Conservation (phyloP, 1,140 invertebrate genomes). For the Pectinophora gossypiella region DNA sequence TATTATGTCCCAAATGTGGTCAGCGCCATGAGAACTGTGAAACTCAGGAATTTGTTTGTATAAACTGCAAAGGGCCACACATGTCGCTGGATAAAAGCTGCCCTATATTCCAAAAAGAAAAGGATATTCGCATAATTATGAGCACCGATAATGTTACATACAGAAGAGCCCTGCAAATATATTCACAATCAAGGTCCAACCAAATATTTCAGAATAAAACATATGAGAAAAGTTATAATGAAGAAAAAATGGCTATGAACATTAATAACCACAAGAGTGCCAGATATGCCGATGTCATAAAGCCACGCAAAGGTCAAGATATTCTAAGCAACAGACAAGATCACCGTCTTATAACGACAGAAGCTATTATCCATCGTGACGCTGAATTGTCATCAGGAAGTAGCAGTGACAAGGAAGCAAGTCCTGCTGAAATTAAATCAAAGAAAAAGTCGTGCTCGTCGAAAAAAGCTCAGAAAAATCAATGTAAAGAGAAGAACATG, state of each 20-base stretch:
- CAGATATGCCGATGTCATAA: neutral
- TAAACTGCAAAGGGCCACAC: conserved; percentile 24
- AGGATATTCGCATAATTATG: conserved; percentile 22
- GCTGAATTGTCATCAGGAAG: neutral
- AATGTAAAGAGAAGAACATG: neutral
- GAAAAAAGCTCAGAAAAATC: neutral
- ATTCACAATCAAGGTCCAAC: neutral
- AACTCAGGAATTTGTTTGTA: too few relatives aligned
- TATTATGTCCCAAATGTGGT: conserved; percentile 31
- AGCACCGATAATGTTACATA: conserved; percentile 23
- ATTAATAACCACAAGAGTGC: neutral
- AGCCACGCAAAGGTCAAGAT: neutral
- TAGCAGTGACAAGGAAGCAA: neutral
- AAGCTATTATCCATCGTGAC: too few relatives aligned
- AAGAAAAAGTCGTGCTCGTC: too few relatives aligned
- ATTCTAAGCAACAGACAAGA: neutral
- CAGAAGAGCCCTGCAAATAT: conserved; percentile 15
- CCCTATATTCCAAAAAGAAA: conserved; percentile 26
- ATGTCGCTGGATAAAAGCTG: conserved; percentile 18
- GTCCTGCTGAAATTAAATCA: neutral
- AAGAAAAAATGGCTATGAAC: too few relatives aligned
- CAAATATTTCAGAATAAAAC: neutral
- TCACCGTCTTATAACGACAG: too few relatives aligned
- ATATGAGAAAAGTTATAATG: too few relatives aligned
- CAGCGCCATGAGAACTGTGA: conserved; percentile 24